These are phyloP conservation scores for Nasonia vitripennis DNA, from an alignment of 1,140 invertebrate species.

Conservation along the genomic window DNA sequence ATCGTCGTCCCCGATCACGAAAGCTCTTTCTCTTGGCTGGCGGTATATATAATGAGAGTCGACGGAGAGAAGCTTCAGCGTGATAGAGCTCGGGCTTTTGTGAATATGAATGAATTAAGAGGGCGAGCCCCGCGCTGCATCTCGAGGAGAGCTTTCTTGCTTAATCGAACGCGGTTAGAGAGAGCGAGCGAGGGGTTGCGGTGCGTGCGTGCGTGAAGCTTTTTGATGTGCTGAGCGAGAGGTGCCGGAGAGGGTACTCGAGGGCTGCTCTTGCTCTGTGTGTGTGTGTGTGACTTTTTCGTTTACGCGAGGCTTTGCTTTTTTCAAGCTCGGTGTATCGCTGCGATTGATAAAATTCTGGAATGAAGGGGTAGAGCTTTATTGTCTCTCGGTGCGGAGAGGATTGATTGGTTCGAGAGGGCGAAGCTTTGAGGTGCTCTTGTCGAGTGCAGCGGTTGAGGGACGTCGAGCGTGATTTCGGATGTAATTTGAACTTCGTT, in stretches of 20 bases:
- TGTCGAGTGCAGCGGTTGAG: no score
- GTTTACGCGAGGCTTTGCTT: neutral
- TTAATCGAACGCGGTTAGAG: slow-evolving; percentile 18
- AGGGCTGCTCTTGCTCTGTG: no score
- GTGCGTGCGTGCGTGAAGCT: neutral
- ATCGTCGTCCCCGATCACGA: neutral
- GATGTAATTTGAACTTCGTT: no score
- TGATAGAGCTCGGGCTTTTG: neutral
- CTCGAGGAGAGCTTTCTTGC: slow-evolving; percentile 20
- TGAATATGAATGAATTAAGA: slow-evolving; percentile 28
- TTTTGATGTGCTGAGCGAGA: neutral
- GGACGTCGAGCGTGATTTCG: no score
- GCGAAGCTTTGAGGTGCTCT: no score
- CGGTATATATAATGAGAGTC: neutral
- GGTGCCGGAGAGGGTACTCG: neutral
- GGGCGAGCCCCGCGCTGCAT: neutral
- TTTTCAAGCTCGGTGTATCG: neutral
- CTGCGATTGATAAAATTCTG: no score
- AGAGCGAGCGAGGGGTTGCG: neutral
- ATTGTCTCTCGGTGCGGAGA: no score
- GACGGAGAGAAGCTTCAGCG: neutral
- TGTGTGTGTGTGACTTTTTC: neutral
- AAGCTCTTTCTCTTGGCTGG: neutral
- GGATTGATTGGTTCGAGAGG: no score
- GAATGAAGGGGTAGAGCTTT: no score